These are phyloP conservation scores for Paratilapia polleni DNA, from an alignment of 2,113 vertebrate genomes.

Conservation along the genomic window DNA sequence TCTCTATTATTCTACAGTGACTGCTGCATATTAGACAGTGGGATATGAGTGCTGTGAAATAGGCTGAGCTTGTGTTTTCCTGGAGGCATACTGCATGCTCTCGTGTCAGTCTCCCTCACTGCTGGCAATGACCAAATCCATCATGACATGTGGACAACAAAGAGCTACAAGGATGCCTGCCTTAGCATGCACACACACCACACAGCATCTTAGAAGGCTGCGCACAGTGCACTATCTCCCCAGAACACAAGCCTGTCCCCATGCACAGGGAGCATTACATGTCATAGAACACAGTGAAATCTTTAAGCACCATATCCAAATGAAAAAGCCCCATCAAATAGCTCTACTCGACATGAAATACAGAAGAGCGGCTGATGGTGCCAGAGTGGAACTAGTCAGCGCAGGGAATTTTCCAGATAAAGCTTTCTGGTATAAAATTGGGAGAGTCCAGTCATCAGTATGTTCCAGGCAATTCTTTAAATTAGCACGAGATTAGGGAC, in stretches of 20 bases:
- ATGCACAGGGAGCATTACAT: slow-evolving; percentile 68
- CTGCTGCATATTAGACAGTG: slow-evolving; percentile 36
- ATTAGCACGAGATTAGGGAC: slow-evolving; percentile 81
- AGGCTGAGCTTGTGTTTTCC: slow-evolving; percentile 74
- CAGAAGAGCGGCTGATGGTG: slow-evolving; percentile 45
- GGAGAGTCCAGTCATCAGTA: slow-evolving; percentile 76
- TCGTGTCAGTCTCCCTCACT: slow-evolving; percentile 72
- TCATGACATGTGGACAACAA: slow-evolving; percentile 80
- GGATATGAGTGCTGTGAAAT: slow-evolving; percentile 53
- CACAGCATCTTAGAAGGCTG: slow-evolving; percentile 49
- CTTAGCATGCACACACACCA: slow-evolving; percentile 28
- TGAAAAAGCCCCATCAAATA: slow-evolving; percentile 58
- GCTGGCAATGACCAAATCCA: slow-evolving; percentile 74
- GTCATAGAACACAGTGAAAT: slow-evolving; percentile 74
- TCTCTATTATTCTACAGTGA: slow-evolving; percentile 53
- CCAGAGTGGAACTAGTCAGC: slow-evolving; percentile 53
- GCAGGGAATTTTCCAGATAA: slow-evolving; percentile 62
- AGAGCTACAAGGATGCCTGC: slow-evolving; percentile 70
- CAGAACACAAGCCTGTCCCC: slow-evolving; percentile 69
- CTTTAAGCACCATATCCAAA: slow-evolving; percentile 75
- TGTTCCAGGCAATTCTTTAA: slow-evolving; percentile 79
- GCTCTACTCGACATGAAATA: slow-evolving; percentile 66
- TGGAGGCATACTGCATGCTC: slow-evolving; percentile 70
- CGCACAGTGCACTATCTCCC: slow-evolving; percentile 58
- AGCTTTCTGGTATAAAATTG: slow-evolving; percentile 68